A percentile compares a stretch with the other conserved stretches of the same genome.
Conservation (phyloP, 1,140 invertebrate species). For the Argopecten irradians region DNA sequence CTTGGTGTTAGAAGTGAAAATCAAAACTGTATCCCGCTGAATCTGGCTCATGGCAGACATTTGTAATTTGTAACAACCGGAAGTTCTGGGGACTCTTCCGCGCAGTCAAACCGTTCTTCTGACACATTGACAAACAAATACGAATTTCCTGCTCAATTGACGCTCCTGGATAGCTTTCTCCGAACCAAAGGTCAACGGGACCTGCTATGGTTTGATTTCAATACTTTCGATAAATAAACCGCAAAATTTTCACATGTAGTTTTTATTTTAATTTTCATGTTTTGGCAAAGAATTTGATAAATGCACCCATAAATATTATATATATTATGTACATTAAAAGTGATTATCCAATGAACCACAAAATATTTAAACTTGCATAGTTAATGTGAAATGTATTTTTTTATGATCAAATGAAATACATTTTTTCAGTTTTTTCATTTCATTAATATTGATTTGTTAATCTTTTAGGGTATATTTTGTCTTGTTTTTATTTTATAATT, state of each 20-base stretch:
- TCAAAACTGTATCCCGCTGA: slow-evolving; percentile 5
- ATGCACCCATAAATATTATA: too few relatives aligned
- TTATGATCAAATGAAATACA: too few relatives aligned
- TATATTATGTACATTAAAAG: too few relatives aligned
- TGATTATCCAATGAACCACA: too few relatives aligned
- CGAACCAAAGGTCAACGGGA: neutral
- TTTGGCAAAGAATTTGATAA: neutral
- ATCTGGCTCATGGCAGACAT: neutral
- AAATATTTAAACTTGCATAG: too few relatives aligned
- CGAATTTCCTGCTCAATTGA: slow-evolving; percentile 10
- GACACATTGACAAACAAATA: slow-evolving; percentile 22
- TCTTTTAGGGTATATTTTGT: too few relatives aligned
- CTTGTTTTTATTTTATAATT: too few relatives aligned
- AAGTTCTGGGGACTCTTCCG: neutral
- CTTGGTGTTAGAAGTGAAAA: neutral
- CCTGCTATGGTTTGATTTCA: neutral
- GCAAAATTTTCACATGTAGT: neutral
- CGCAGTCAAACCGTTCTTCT: neutral
- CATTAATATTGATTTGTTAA: too few relatives aligned
- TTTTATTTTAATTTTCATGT: neutral
- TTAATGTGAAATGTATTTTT: too few relatives aligned
- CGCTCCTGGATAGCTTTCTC: neutral
- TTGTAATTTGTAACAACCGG: neutral
- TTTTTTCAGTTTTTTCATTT: too few relatives aligned
- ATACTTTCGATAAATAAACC: neutral